These are phyloP conservation scores for Deilephila elpenor DNA, from an alignment of 2,888 invertebrate species.

Conservation along the genomic window DNA sequence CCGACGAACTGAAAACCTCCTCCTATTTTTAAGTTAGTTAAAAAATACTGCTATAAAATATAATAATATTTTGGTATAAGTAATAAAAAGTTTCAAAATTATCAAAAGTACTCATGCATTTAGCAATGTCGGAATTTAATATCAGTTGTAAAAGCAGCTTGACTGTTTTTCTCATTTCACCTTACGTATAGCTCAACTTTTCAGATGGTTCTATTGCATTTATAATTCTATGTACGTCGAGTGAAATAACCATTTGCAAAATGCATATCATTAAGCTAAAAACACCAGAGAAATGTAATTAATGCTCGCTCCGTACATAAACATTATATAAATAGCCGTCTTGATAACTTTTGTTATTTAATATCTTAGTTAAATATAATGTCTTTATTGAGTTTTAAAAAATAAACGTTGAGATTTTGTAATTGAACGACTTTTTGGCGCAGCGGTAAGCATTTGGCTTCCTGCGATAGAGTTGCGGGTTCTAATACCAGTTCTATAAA, in stretches of 20 bases:
- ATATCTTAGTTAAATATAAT: not conserved
- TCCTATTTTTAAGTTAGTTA: too few species aligned
- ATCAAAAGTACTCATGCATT: constrained; percentile 1
- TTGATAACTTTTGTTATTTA: not conserved
- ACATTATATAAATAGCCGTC: not conserved
- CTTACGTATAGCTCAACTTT: constrained; percentile 4
- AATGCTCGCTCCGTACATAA: not conserved
- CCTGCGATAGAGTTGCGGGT: too few species aligned
- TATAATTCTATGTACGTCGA: constrained; percentile 14
- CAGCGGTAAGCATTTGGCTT: too few species aligned
- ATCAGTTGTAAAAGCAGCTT: constrained; percentile 1
- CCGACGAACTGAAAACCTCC: too few species aligned
- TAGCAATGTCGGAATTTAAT: not conserved
- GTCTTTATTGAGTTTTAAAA: not conserved
- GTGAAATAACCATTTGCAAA: constrained; percentile 10
- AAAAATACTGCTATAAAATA: too few species aligned
- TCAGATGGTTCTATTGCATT: not conserved
- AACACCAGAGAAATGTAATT: constrained; percentile 4
- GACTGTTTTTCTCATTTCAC: constrained; percentile 3
- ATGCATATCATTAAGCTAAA: not conserved
- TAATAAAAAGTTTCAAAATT: not conserved
- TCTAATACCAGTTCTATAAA: too few species aligned
- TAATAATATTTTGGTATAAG: too few species aligned
- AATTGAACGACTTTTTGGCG: too few species aligned
- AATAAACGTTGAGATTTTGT: not conserved